Percentiles rank a stretch among this genome's conserved stretches.
These are phyloP conservation scores for Helicoverpa zea DNA, from an alignment of 1,140 invertebrate genomes.

Conservation along the genomic window DNA sequence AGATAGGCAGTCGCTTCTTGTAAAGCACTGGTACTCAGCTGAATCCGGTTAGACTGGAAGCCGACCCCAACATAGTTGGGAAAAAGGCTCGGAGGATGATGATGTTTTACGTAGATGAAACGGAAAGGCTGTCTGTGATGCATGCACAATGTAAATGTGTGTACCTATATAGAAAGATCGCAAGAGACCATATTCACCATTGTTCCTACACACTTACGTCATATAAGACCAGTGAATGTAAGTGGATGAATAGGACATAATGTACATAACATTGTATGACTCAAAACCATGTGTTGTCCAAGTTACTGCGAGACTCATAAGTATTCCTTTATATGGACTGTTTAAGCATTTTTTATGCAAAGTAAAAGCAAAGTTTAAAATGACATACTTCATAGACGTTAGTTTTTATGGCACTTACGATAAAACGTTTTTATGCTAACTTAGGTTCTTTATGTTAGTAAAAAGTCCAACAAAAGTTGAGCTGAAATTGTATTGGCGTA, in stretches of 20 bases:
- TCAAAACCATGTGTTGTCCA: conserved; percentile 31
- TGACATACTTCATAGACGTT: background rate
- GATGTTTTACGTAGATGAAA: background rate
- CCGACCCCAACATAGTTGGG: too few relatives aligned
- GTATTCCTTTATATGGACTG: conserved; percentile 25
- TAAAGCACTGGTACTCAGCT: too few relatives aligned
- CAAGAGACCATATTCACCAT: conserved; percentile 4
- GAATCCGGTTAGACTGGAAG: too few relatives aligned
- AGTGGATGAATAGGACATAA: conserved; percentile 9
- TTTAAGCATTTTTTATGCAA: background rate
- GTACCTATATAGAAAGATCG: background rate
- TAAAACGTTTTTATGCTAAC: conserved; percentile 11
- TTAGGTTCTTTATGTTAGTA: background rate
- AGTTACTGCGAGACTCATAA: conserved; percentile 22
- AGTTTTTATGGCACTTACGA: conserved; percentile 22
- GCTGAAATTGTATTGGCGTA: background rate
- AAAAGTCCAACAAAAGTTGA: background rate
- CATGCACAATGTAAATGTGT: background rate
- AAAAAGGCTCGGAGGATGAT: too few relatives aligned
- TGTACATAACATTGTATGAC: conserved; percentile 21
- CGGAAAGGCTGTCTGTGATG: background rate
- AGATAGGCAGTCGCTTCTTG: too few relatives aligned
- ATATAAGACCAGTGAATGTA: conserved; percentile 16
- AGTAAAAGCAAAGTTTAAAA: background rate
- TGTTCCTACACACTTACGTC: conserved; percentile 20